Evolutionary conservation across 1,140 invertebrate genomes (phyloP).

Genomic region (Lordiphosa collinella): DNA sequence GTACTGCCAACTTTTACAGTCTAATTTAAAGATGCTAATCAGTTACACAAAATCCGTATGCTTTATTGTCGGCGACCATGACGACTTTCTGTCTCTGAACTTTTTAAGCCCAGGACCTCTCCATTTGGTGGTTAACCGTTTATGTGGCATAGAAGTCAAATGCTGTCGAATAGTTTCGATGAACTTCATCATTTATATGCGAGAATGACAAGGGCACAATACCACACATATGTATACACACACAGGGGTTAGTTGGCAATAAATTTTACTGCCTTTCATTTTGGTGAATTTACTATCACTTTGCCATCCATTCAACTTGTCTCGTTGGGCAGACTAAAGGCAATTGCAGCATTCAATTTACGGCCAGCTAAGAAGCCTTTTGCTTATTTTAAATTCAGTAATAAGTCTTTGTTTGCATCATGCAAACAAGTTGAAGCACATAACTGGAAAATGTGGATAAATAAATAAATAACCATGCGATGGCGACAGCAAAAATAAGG

Average conservation of each 20-base stretch:
- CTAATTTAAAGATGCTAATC: conserved; percentile 40
- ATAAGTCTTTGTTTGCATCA: conserved; percentile 60
- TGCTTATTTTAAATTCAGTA: conserved; percentile 56
- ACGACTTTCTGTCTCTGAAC: conserved; percentile 21
- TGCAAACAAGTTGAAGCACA: conserved; percentile 6
- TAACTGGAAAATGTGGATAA: no score
- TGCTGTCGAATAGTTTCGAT: conserved; percentile 71
- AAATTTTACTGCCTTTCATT: conserved; percentile 62
- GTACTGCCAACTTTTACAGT: conserved; percentile 24
- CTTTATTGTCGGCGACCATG: conserved; percentile 34
- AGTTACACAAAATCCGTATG: conserved; percentile 21
- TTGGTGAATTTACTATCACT: conserved; percentile 64
- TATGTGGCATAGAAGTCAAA: conserved; percentile 55
- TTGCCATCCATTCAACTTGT: conserved; percentile 43
- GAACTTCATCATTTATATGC: conserved; percentile 67
- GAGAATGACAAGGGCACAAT: conserved; percentile 6
- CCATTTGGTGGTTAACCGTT: conserved; percentile 45
- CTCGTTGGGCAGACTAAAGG: conserved; percentile 39
- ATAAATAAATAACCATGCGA: no score
- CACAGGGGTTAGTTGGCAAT: conserved; percentile 27
- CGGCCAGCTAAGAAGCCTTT: conserved; percentile 36
- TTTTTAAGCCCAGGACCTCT: conserved; percentile 32
- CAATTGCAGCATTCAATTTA: conserved; percentile 68
- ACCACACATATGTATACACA: conserved; percentile 18
- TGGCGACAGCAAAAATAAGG: neutral